phyloP scores from a whole-genome alignment of 1,140 invertebrate genomes.

The Mactra quadrangularis region DNA sequence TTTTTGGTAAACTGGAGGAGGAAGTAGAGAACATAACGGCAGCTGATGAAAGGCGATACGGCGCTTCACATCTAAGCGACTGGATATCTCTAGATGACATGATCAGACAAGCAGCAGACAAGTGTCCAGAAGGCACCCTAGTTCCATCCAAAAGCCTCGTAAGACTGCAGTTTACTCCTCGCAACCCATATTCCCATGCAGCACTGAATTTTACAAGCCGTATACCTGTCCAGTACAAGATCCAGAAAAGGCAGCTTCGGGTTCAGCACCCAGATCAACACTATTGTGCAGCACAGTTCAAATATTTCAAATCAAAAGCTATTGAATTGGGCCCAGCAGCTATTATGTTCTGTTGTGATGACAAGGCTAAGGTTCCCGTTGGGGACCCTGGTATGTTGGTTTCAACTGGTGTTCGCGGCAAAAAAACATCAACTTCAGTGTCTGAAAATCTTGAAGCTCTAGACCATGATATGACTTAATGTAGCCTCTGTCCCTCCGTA shows the following conservation, averaged over 20 bases:
- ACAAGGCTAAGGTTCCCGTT: conserved; percentile 60
- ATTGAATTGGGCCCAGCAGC: conserved; percentile 18
- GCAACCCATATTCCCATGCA: conserved; percentile 13
- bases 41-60: conserved; percentile 38
- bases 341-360: conserved; percentile 56
- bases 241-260: conserved; percentile 47
- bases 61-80: conserved; percentile 5
- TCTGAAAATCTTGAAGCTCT: background rate
- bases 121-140: conserved; percentile 19
- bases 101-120: background rate
- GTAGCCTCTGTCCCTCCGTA: conserved; percentile 6
- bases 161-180: conserved; percentile 2
- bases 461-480: conserved; percentile 45
- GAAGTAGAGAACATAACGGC: conserved; percentile 8
- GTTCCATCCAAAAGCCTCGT: conserved; percentile 27
- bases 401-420: conserved; percentile 60
- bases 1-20: conserved; percentile 15
- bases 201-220: conserved; percentile 22
- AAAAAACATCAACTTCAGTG: conserved; percentile 43
- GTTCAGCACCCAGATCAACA: conserved; percentile 55
- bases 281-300: conserved; percentile 50
- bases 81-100: conserved; percentile 25
- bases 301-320: conserved; percentile 53
- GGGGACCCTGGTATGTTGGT: conserved; percentile 42
- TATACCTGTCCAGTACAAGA: conserved; percentile 29